Percentiles rank a stretch among this genome's conserved stretches.
phyloP scores from a whole-genome alignment of 2,888 invertebrate species.

The Acheta domesticus region DNA sequence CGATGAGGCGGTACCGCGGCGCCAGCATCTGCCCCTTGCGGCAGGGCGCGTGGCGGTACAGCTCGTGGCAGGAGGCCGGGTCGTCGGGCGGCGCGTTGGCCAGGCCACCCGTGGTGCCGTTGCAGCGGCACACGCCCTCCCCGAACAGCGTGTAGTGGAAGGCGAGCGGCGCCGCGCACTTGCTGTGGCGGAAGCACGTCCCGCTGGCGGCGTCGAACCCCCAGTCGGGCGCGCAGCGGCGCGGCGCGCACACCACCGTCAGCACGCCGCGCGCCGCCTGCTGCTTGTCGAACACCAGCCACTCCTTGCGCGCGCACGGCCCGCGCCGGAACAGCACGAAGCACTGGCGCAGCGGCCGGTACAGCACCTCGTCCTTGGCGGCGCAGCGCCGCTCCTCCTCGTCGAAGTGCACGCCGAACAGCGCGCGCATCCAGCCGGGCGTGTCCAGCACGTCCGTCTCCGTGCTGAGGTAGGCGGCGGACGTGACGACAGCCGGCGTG shows the following conservation, averaged over 20 bases:
- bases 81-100: background rate
- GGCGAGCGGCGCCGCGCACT: background rate
- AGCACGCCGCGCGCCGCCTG: background rate
- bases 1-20: background rate
- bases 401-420: background rate
- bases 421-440: background rate
- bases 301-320: background rate
- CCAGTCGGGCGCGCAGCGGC: background rate
- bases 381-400: background rate
- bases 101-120: background rate
- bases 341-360: background rate
- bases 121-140: background rate
- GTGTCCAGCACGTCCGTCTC: background rate
- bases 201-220: background rate
- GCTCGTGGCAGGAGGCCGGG: background rate
- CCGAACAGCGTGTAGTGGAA: conserved; percentile 18
- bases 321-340: background rate
- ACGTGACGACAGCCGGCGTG: background rate
- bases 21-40: background rate
- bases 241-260: background rate
- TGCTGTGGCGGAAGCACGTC: background rate
- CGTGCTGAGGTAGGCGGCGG: background rate
- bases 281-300: background rate
- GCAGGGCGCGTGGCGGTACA: background rate
- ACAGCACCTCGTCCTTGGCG: background rate